A percentile compares a stretch with the other conserved stretches of the same genome.
Evolutionary conservation across 2,797 vertebrate genomes (phyloP).

Genomic region (Xerus rutilus): DNA sequence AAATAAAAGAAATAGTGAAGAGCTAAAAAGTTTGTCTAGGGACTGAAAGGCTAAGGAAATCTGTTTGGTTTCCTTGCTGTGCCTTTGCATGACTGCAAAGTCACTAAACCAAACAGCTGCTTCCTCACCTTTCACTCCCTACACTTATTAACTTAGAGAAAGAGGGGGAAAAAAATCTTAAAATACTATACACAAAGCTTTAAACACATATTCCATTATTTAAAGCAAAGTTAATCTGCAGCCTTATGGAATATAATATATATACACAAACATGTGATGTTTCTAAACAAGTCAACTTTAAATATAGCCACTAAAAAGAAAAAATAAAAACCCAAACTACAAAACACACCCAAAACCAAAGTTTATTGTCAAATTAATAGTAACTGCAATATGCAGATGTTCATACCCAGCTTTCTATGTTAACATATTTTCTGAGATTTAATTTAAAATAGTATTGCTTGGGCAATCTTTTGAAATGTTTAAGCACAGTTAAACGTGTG

Average conservation of each 20-base stretch:
- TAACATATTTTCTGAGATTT: conserved; percentile 86
- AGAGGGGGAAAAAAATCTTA: conserved; percentile 89
- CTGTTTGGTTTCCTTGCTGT: conserved; percentile 93
- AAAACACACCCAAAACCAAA: conserved; percentile 78
- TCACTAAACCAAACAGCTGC: conserved; percentile 96
- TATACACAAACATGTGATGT: conserved; percentile 88
- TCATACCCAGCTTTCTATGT: conserved; percentile 84
- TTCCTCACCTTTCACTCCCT: conserved; percentile 96
- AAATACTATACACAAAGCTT: conserved; percentile 95
- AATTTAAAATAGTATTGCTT: conserved; percentile 87
- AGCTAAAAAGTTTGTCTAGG: conserved; percentile 93
- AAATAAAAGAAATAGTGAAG: conserved; percentile 88
- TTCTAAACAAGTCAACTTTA: conserved; percentile 87
- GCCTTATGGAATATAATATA: conserved; percentile 98
- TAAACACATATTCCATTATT: conserved; percentile 94
- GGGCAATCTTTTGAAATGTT: conserved; percentile 92
- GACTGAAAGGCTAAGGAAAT: conserved; percentile 96
- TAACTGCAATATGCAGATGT: conserved; percentile 88
- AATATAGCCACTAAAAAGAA: conserved; percentile 85
- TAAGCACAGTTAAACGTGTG: conserved; percentile 90
- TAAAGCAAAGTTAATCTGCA: conserved; percentile 98
- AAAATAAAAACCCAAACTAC: conserved; percentile 75
- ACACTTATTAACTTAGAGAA: conserved; percentile 91
- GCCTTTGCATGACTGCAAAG: conserved; percentile 92
- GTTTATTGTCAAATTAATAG: conserved; percentile 85